Evolutionary conservation across 2,113 vertebrate genomes (phyloP).

Genomic region (Nyctereutes procyonoides): DNA sequence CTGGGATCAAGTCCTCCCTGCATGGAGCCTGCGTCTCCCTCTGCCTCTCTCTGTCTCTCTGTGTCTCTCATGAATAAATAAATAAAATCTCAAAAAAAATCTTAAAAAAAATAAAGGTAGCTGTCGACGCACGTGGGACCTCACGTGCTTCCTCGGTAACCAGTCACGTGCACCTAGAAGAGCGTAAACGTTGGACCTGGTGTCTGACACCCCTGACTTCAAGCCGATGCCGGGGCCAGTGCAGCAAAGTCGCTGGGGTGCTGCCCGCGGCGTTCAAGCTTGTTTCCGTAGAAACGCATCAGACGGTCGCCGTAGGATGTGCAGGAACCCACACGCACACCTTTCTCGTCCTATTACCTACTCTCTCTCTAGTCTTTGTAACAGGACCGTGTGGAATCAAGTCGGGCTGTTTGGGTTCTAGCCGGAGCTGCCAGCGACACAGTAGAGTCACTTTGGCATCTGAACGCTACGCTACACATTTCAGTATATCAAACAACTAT

Average conservation of each 20-base stretch:
- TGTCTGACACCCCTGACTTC: rapidly evolving
- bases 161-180: rapidly evolving
- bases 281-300: rapidly evolving
- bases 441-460: neutral
- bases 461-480: neutral
- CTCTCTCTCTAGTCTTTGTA: neutral
- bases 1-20: too few species aligned
- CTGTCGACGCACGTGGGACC: rapidly evolving
- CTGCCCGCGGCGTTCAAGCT: rapidly evolving
- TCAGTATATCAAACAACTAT: neutral
- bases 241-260: neutral
- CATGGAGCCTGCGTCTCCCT: too few species aligned
- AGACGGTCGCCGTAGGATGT: rapidly evolving
- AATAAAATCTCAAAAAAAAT: too few species aligned
- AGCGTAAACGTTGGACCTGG: neutral
- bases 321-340: rapidly evolving
- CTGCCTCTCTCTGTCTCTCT: too few species aligned
- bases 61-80: too few species aligned
- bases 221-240: neutral
- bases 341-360: neutral
- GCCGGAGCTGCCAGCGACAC: neutral
- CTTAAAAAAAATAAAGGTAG: neutral
- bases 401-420: neutral
- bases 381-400: neutral
- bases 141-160: too few species aligned